A percentile compares a stretch with the other conserved stretches of the same genome.
These are phyloP conservation scores for Steinernema scapterisci DNA, from an alignment of 2,888 invertebrate genomes.

Conservation along the genomic window DNA sequence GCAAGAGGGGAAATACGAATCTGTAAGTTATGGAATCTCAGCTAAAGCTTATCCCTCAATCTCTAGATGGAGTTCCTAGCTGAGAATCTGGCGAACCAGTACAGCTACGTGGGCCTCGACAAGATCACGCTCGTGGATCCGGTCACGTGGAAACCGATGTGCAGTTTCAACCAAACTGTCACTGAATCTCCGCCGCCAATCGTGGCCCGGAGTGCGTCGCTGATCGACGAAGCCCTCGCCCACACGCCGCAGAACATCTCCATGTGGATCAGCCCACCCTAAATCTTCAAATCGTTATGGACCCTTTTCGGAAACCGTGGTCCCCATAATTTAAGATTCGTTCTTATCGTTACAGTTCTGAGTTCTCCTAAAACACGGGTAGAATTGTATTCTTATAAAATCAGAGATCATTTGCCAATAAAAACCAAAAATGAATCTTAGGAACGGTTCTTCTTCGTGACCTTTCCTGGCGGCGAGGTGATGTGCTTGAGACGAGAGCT, in stretches of 20 bases:
- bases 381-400: not conserved
- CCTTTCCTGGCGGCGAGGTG: not conserved
- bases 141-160: conserved; percentile 38
- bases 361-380: conserved; percentile 2
- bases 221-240: not conserved
- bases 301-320: no score
- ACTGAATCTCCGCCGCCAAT: not conserved
- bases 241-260: not conserved
- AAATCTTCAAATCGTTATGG: no score
- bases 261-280: not conserved
- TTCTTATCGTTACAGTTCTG: no score
- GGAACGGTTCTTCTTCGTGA: conserved; percentile 6
- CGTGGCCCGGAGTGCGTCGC: not conserved
- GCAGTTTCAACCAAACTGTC: not conserved
- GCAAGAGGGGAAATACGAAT: conserved; percentile 44
- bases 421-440: not conserved
- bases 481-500: conserved; percentile 49
- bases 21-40: conserved; percentile 39
- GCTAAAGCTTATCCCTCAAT: not conserved
- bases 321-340: no score
- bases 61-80: conserved; percentile 49
- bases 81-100: conserved; percentile 48
- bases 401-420: not conserved
- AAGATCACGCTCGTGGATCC: conserved; percentile 55
- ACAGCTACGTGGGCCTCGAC: conserved; percentile 53